Evolutionary conservation across 2,888 invertebrate species (phyloP).

Genomic region (Deroplatys truncata): DNA sequence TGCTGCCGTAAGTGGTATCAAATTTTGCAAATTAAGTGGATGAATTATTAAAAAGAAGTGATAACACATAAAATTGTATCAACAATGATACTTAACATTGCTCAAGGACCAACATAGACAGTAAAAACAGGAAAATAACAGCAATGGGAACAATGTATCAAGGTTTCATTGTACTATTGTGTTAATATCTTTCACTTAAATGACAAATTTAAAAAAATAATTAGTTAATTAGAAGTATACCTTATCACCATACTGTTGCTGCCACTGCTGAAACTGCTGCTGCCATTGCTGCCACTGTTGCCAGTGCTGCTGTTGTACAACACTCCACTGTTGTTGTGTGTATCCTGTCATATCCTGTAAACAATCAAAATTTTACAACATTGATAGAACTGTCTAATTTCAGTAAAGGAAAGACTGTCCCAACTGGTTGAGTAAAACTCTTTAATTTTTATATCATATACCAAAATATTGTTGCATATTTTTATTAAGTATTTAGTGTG

Average conservation of each 20-base stretch:
- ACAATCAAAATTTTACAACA: background rate
- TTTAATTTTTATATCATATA: background rate
- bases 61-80: no score
- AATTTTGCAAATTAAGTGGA: no score
- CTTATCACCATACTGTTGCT: constrained; percentile 70
- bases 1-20: no score
- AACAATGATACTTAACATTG: no score
- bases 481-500: no score
- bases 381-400: background rate
- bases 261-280: constrained; percentile 44
- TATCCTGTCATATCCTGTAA: constrained; percentile 20
- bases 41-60: no score
- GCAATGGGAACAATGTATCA: no score
- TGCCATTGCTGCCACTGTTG: constrained; percentile 71
- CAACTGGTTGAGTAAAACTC: background rate
- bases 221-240: constrained; percentile 41
- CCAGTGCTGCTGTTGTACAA: constrained; percentile 74
- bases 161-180: no score
- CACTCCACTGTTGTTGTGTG: constrained; percentile 59
- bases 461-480: no score
- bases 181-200: background rate
- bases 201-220: background rate
- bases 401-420: background rate
- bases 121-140: no score
- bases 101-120: no score